Evolutionary conservation across 2,113 vertebrate genomes (phyloP), one percentile per base, ranked within the genome.

Genomic region (Phaethornis superciliosus): DNA sequence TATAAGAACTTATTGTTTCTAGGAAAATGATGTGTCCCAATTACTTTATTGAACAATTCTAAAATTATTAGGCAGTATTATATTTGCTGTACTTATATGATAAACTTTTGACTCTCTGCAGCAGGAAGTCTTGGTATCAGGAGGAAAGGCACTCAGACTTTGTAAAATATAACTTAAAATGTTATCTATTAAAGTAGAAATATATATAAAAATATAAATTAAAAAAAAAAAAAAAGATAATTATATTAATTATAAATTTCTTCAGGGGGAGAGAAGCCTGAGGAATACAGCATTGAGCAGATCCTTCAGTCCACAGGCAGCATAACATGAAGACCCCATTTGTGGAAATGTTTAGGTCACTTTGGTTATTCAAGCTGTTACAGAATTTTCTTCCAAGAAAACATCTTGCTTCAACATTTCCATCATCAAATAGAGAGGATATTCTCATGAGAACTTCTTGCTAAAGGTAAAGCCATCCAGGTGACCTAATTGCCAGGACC

Each of bases 361-460:
- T 80, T 72, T 60, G 4, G 3, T 85, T 76, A 44, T 77, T 69
- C 1, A 4, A 69, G 3, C 12, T 80, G 19, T 56, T n/a, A 32
- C 20, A 86, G 16, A 7, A 55, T 76, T 64, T 90, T 81, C 13
- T 55, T 52, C 27, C 15, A 32, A 40, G 20, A 60, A 72, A 77
- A 23, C 7, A 44, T 22, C 0, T 3, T 11, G 32, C 3, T 51
- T 85, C 1, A 15, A 22, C 0, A n/a, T 76, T 55, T 82, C 15
- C 59, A 6, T 37, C 51, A 27, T 58, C 32, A 55, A 75, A 80
- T 16, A 72, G 47, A 77, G 59, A 47, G 8, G 5, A 24, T 28
- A 7, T 11, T 76, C 7, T 6, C 15, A 30, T 60, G 12, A 44
- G 17, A 75, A 62, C 7, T 51, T 42, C 26, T 81, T 67, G 13